Percentiles rank a stretch among this genome's conserved stretches.
Evolutionary conservation across 2,888 invertebrate species (phyloP).

Genomic region (Drosophila mimica): DNA sequence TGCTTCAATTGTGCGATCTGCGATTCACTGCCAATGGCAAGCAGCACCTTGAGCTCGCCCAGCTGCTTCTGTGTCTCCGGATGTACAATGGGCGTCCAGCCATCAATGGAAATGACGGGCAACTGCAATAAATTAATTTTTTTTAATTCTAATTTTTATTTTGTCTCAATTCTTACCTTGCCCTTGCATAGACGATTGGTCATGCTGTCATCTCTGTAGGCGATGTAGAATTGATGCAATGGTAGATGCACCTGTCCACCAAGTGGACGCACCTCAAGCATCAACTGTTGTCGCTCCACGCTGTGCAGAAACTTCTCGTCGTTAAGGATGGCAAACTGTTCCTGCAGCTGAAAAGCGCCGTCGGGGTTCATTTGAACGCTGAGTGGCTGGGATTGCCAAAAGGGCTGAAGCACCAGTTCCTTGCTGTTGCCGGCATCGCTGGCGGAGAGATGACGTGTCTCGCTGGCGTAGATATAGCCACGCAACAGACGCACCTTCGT

Average conservation of each 20-base stretch:
- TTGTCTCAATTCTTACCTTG: conserved; percentile 83
- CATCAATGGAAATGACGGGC: conserved; percentile 87
- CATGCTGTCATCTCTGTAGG: conserved; percentile 87
- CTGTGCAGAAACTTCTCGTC: conserved; percentile 86
- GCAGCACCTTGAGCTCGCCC: conserved; percentile 87
- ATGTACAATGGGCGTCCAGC: conserved; percentile 86
- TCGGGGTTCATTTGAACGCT: conserved; percentile 53
- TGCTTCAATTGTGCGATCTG: conserved; percentile 87
- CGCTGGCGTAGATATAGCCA: conserved; percentile 81
- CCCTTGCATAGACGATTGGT: conserved; percentile 86
- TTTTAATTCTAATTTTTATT: background rate
- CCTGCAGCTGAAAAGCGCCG: conserved; percentile 77
- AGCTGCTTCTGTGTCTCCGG: conserved; percentile 82
- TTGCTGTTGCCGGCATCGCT: conserved; percentile 42
- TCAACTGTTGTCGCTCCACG: conserved; percentile 86
- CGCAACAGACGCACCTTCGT: conserved; percentile 79
- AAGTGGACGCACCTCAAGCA: conserved; percentile 86
- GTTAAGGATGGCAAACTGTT: conserved; percentile 86
- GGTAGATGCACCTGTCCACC: conserved; percentile 86
- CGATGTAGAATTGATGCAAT: conserved; percentile 87
- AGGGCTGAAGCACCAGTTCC: conserved; percentile 79
- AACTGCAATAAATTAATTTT: conserved; percentile 81
- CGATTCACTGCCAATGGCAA: conserved; percentile 87
- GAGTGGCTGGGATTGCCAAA: conserved; percentile 81
- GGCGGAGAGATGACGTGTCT: conserved; percentile 66